Conservation (phyloP, 1,140 invertebrate genomes). For the Propsilocerus akamusi region DNA sequence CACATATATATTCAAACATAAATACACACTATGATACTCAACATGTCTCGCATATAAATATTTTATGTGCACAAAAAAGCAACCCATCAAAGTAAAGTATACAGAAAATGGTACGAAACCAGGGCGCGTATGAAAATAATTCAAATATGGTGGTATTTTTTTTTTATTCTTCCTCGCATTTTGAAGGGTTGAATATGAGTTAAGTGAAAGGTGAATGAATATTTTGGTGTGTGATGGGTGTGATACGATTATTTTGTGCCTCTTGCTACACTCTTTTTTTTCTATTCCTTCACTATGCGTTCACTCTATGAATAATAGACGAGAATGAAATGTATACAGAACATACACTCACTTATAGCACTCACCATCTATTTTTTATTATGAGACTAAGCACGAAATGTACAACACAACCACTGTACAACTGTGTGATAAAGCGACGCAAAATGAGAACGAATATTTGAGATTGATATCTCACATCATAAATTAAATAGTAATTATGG, state of each 20-base stretch:
- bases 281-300: background rate
- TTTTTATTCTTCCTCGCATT: background rate
- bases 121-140: background rate
- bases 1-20: no score
- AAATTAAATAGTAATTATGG: conserved; percentile 3
- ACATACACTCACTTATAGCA: background rate
- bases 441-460: background rate
- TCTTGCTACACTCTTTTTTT: background rate
- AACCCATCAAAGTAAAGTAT: no score
- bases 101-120: no score
- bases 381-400: background rate
- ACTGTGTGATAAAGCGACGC: background rate
- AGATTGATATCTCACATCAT: conserved; percentile 3
- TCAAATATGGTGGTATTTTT: conserved; percentile 3
- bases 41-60: no score
- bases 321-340: no score
- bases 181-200: background rate
- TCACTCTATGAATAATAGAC: no score
- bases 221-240: background rate
- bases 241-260: background rate
- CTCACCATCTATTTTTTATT: background rate
- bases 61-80: no score
- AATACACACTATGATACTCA: no score
- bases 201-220: conserved; percentile 1
- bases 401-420: background rate